Conservation (phyloP, 2,113 vertebrate species). For the Elanoides forficatus region DNA sequence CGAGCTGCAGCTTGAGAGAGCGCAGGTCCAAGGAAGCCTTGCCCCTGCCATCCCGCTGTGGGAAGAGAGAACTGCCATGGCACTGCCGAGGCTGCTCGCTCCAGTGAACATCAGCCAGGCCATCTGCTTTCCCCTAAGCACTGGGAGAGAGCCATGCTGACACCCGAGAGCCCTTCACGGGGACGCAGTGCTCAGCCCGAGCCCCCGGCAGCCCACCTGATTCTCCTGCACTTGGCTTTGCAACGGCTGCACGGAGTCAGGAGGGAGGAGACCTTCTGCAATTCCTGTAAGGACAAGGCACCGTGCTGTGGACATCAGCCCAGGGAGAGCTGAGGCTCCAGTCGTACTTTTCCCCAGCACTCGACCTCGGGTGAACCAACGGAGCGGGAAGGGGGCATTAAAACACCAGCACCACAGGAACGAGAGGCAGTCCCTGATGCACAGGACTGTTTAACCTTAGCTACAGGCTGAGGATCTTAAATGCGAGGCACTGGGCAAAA, state of each 20-base stretch:
- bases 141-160: background rate
- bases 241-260: background rate
- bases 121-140: background rate
- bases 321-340: fast-evolving
- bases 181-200: background rate
- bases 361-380: fast-evolving
- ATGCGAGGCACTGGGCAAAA: background rate
- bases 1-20: background rate
- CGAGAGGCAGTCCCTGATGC: background rate
- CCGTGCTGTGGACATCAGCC: background rate
- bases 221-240: background rate
- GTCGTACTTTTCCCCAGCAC: background rate
- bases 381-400: fast-evolving
- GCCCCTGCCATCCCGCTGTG: fast-evolving
- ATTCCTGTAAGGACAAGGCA: background rate
- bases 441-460: background rate
- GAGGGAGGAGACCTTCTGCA: background rate
- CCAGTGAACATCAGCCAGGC: background rate
- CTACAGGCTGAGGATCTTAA: background rate
- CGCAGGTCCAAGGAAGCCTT: background rate
- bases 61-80: background rate
- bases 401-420: background rate
- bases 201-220: background rate
- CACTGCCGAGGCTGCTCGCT: background rate
- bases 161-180: background rate